Base-by-base conservation (phyloP, 2,113 vertebrate species). In the Acrocephalus arundinaceus region DNA sequence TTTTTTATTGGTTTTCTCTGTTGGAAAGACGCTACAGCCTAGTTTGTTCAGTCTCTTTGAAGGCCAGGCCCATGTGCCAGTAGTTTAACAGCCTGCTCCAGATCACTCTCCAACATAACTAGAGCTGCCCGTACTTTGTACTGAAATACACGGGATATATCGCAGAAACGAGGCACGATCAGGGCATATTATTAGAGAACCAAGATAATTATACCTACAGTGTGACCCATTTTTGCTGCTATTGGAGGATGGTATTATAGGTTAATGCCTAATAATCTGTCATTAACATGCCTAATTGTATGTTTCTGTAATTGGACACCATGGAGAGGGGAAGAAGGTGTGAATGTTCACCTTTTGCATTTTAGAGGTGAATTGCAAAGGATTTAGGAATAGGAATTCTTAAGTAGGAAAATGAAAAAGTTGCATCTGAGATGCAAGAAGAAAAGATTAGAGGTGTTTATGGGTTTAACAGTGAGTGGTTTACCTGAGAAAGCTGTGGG, bases 221-320 rank as follows among this genome's bases (percentile, higher is more conserved):
- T 28, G 37, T 95, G 94, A 96, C 95, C 95, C 95, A 91, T 92
- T 94, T 96, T 87, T 92, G 80, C 48, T 85, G 84, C 74, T 94
- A 68, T 30, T 94, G 85, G 94, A 94, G 77, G 80, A 85, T 2
- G 1, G 48, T 11, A 13, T 90, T 94, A 86, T 48, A 95, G 76
- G 94, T 89, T 91, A 93, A 93, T 96, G 73, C 41, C 67, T 93
- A 90, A 93, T 92, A 90, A 96, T 92, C 73, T 81, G 59, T 92
- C 77, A 94, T 89, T 96, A 96, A 58, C 81, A 84, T 70, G 35
- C 33, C 30, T 94, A 95, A 95, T 93, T 92, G 70, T 67, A 85
- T 37, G 41, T 62, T 90, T 72, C 85, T 90, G 82, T 84, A 96
- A 95, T 57, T 91, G 81, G 77, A 68, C 58, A 68, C 23, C 22